Evolutionary conservation across 64 coral and sea anemone genomes (phyloP).

Genomic region (Montipora efflorescens): DNA sequence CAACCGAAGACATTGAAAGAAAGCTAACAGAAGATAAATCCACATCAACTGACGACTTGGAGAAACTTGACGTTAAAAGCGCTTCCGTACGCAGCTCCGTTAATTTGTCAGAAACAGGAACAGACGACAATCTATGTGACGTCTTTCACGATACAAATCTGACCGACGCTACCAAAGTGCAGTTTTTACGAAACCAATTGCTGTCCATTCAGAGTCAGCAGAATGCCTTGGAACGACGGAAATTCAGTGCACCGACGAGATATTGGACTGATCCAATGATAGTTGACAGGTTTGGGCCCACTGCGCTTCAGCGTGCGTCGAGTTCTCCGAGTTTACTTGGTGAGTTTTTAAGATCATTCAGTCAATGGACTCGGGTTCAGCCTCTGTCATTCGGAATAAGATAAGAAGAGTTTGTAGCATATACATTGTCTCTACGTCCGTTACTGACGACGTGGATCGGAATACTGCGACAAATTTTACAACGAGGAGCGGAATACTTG

Average conservation of each 20-base stretch:
- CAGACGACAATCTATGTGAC: background rate
- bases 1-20: slow-evolving; percentile 33
- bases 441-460: no score
- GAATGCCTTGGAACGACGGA: slow-evolving; percentile 70
- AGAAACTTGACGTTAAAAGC: slow-evolving; percentile 16
- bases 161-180: slow-evolving; percentile 85
- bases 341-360: background rate
- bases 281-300: slow-evolving; percentile 16
- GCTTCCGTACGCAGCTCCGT: slow-evolving; percentile 7
- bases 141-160: slow-evolving; percentile 55
- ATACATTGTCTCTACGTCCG: no score
- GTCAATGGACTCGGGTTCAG: no score
- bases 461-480: no score
- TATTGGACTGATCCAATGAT: slow-evolving; percentile 77
- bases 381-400: background rate
- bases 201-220: slow-evolving; percentile 71
- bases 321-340: slow-evolving; percentile 87
- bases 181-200: slow-evolving; percentile 72
- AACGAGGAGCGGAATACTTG: no score
- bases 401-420: background rate
- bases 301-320: slow-evolving; percentile 61
- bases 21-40: slow-evolving; percentile 69
- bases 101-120: slow-evolving; percentile 34
- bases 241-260: slow-evolving; percentile 73
- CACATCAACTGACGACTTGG: slow-evolving; percentile 83